Conservation (phyloP, 2,888 invertebrate species). For the Scrobipalpa atriplicella region DNA sequence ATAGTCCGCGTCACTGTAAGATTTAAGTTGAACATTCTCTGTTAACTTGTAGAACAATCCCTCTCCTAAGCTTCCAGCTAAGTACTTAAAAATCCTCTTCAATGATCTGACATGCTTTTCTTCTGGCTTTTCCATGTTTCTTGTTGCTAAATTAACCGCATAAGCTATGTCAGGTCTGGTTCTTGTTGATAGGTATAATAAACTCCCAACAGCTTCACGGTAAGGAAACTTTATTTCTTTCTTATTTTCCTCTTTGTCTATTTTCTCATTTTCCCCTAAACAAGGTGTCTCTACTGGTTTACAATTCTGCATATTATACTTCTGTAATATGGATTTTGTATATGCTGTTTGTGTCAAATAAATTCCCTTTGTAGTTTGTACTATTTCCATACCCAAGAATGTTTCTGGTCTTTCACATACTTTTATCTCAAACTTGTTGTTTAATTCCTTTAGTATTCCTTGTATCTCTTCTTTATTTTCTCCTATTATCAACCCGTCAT, state of each 20-base stretch:
- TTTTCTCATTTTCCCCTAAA: neutral
- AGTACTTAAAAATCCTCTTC: too few relatives aligned
- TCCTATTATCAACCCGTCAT: slow-evolving; percentile 23
- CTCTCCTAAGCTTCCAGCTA: too few relatives aligned
- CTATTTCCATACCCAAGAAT: slow-evolving; percentile 26
- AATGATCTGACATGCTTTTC: neutral
- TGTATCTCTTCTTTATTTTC: neutral
- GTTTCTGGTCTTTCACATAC: slow-evolving; percentile 10
- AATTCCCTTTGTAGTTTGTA: slow-evolving; percentile 8
- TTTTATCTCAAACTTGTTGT: slow-evolving; percentile 25
- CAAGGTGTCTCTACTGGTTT: slow-evolving; percentile 21
- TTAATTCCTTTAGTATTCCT: neutral
- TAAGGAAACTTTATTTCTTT: slow-evolving; percentile 15
- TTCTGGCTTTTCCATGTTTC: slow-evolving; percentile 27
- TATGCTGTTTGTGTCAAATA: slow-evolving; percentile 21
- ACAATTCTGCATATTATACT: slow-evolving; percentile 21
- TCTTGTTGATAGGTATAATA: slow-evolving; percentile 26
- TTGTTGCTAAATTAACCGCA: slow-evolving; percentile 25
- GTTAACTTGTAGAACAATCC: too few relatives aligned
- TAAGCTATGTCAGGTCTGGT: slow-evolving; percentile 30
- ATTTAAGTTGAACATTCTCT: too few relatives aligned
- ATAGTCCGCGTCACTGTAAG: slow-evolving; percentile 30
- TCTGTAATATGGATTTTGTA: slow-evolving; percentile 14
- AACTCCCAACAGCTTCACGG: slow-evolving; percentile 26
- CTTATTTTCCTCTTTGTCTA: neutral